Evolutionary conservation across 2,113 vertebrate species (phyloP), one percentile per base, ranked within the genome.

Genomic region (Upupa epops): DNA sequence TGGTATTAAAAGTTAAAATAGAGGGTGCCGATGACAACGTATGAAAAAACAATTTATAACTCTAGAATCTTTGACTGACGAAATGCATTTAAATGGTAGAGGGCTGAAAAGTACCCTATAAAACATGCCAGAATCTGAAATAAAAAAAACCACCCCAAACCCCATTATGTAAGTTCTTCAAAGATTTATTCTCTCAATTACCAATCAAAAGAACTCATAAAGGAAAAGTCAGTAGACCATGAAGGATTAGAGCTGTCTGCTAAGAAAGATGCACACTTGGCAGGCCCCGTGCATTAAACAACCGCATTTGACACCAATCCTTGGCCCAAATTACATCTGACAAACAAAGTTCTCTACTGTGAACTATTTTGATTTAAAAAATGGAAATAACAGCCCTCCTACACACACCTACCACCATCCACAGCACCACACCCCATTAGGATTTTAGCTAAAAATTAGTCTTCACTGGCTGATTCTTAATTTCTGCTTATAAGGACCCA

Each of bases 101-200:
- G 34, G 63, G 75, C 63, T 94, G 69, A 88, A 86, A 94, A 88
- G 90, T 48, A 71, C 59, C 34, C 61, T 52, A 94, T 85, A 93
- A 97, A 96, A 95, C 86, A 91, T 19, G 52, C 64, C 73, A 72
- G 74, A 97, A 95, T 92, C 74, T 93, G 94, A 89, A 95, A n/a
- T n/a, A n/a, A n/a, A n/a, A n/a, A n/a, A n/a, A n/a, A n/a, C n/a
- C n/a, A n/a, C n/a, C n/a, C n/a, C n/a, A n/a, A n/a, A n/a, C n/a
- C n/a, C n/a, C n/a, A n/a, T 96, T 92, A 82, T 93, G 55, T 83
- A 96, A 95, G 86, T 95, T 95, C 95, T 96, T 93, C 89, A 89
- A 95, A 96, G 95, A 97, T 97, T 97, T 97, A 96, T 96, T 95
- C 74, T 96, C 94, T 97, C 94, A 97, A 91, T 97, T 96, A 96